Base-by-base conservation (phyloP, 2,888 invertebrate species). In the Odiellus spinosus region DNA sequence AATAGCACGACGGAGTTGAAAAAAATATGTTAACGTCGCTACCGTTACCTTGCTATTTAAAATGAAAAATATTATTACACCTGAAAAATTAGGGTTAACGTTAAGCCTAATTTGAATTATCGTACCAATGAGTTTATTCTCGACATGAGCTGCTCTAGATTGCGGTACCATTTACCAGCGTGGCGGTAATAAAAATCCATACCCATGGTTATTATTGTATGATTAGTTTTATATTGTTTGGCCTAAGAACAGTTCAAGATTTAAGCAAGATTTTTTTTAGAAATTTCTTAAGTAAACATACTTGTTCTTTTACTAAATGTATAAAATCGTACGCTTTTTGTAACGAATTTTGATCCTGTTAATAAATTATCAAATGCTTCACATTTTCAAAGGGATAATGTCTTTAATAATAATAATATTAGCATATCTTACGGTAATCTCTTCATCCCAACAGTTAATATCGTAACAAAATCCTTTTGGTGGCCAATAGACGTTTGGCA, bases 381-480 rank as follows among this genome's bases (percentile, higher is more conserved):
- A 2, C 35, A 35, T 35, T 14, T 35, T 35, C n/a, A 35, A 35
- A 4, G 3, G 14, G 5, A 35, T 35, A 35, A 35, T 35, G 35
- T 35, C n/a, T 35, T 2, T 2, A n/a, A 35, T 35, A 35, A 35
- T 35, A 35, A 14, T 4, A 26, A 26, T 6, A 26, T 26, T 26
- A 32, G 14, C 2, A 45, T 36, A 45, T 44, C 47, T 52, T 52
- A 52, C 64, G 60, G 62, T 77, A 12, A 93, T 81, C 0, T 88
- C 88, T 42, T 81, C 80, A 61, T 87, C 87, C 0, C 66, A 64
- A 61, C 95, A 95, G 0, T 84, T 70, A 4, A 80, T 72, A 62
- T 96, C 95, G 64, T 87, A 96, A 60, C 95, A 95, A 65, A 91
- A 95, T 0, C 90, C 91, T 8, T 75, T 72, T 0, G 52, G 95